Conservation (phyloP, 2,888 invertebrate species). For the Himalopsyche tibetana region DNA sequence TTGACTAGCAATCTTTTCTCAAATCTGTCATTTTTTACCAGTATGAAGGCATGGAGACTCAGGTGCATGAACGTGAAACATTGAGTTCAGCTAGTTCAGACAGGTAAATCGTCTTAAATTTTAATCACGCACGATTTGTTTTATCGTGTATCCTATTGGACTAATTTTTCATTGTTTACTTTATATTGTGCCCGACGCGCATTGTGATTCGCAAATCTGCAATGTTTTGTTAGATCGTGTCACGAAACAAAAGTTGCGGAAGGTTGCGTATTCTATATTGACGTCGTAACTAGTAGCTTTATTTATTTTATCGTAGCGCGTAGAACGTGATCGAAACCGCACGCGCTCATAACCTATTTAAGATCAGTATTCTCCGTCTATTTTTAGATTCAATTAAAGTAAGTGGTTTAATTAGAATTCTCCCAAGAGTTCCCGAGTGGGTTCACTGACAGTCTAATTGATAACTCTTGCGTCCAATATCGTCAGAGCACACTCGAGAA, state of each 20-base stretch:
- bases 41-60: slow-evolving; percentile 58
- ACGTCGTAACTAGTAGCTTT: background rate
- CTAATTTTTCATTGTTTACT: slow-evolving; percentile 40
- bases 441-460: slow-evolving; percentile 44
- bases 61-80: slow-evolving; percentile 84
- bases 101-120: slow-evolving; percentile 79
- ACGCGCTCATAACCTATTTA: slow-evolving; percentile 55
- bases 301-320: slow-evolving; percentile 8
- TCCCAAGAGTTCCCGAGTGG: slow-evolving; percentile 19
- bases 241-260: slow-evolving; percentile 3
- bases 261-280: slow-evolving; percentile 12
- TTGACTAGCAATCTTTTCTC: slow-evolving; percentile 39
- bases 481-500: slow-evolving; percentile 70
- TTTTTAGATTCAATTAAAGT: slow-evolving; percentile 60
- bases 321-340: slow-evolving; percentile 37
- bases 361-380: slow-evolving; percentile 54
- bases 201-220: slow-evolving; percentile 44
- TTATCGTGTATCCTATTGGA: background rate
- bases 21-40: slow-evolving; percentile 45
- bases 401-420: slow-evolving; percentile 50
- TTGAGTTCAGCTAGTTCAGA: slow-evolving; percentile 95
- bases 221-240: slow-evolving; percentile 31
- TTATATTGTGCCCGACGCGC: background rate
- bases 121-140: background rate
- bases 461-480: slow-evolving; percentile 55